Evolutionary conservation across 2,888 invertebrate species (phyloP), one percentile per base, ranked within the genome.

Genomic region (Bruchidius siliquastri): DNA sequence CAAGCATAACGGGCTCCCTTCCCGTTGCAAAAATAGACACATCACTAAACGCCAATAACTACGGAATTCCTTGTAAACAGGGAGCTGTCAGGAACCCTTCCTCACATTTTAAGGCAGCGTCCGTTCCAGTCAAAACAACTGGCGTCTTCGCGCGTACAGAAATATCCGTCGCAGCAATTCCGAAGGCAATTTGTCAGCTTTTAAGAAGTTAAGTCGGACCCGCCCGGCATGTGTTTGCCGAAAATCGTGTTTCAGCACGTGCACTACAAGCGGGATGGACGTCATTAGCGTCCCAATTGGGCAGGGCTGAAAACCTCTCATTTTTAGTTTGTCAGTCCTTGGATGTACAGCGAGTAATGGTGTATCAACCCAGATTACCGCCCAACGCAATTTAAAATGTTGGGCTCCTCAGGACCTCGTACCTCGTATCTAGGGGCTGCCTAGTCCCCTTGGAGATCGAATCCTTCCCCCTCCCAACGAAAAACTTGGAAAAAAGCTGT

Each of bases 131-230:
- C 49, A 49, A 8, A 49, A 49, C 49, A 49, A 49, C 13, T 13
- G 69, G 69, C 69, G 69, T 26, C 22, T 21, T 22, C 69, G 26
- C 69, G 26, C 3, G 22, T 69, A 69, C 74, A 74, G 72, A 76
- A 76, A 74, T 76, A 72, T 72, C 69, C 32, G 76, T 75, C 75
- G 72, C 73, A 73, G 72, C 74, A 74, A 71, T 75, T 77, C 72
- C 71, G 67, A 73, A 71, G 75, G 77, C 76, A 78, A 78, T 78
- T 78, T 78, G 78, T 78, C 78, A 78, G 74, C 71, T 76, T 77
- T 74, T 77, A 76, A 75, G 74, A 74, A 74, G 72, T 73, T 78
- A 77, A 77, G 74, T 74, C 77, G 67, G 69, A 21, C 18, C 26
- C 49, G 49, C 6, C 0, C 49, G 49, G 49, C 49, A 13, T 49